Percentiles rank a stretch among this genome's conserved stretches.
Conservation (phyloP, 1,140 invertebrate species). For the Pseudomyrmex cubaensis region DNA sequence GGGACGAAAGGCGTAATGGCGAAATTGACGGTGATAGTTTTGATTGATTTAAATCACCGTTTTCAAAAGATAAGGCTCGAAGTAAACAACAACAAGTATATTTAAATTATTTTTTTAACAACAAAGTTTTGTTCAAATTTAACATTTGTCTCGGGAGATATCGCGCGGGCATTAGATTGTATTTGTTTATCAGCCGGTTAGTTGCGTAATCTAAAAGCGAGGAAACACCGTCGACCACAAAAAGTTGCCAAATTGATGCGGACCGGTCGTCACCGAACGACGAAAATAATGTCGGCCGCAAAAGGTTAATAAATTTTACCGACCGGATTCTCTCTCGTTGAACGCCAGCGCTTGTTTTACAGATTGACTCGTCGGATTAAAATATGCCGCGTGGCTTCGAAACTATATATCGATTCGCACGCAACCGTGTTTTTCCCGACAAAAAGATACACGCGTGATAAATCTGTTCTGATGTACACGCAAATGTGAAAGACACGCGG, state of each 20-base stretch:
- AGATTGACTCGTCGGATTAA: conserved; percentile 47
- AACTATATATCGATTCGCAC: conserved; percentile 38
- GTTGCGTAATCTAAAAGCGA: conserved; percentile 50
- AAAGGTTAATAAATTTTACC: conserved; percentile 53
- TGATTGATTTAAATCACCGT: conserved; percentile 16
- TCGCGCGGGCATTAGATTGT: conserved; percentile 15
- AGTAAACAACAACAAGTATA: neutral
- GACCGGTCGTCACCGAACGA: conserved; percentile 41
- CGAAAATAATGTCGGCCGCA: conserved; percentile 43
- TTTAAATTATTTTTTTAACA: no score
- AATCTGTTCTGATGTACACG: neutral
- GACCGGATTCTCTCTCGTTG: conserved; percentile 47
- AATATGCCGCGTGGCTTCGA: conserved; percentile 37
- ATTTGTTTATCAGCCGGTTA: conserved; percentile 15
- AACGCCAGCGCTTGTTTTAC: conserved; percentile 49
- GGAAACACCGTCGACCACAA: conserved; percentile 56
- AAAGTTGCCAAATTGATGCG: conserved; percentile 63
- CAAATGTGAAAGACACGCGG: no score
- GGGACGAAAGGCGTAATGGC: neutral
- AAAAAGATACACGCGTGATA: neutral
- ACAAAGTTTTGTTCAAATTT: no score
- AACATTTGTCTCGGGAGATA: neutral
- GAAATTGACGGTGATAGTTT: conserved; percentile 7
- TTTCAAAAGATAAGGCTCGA: neutral
- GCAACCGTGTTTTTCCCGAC: conserved; percentile 8